phyloP scores from a whole-genome alignment of 2,888 invertebrate species.

The Acronicta alni region DNA sequence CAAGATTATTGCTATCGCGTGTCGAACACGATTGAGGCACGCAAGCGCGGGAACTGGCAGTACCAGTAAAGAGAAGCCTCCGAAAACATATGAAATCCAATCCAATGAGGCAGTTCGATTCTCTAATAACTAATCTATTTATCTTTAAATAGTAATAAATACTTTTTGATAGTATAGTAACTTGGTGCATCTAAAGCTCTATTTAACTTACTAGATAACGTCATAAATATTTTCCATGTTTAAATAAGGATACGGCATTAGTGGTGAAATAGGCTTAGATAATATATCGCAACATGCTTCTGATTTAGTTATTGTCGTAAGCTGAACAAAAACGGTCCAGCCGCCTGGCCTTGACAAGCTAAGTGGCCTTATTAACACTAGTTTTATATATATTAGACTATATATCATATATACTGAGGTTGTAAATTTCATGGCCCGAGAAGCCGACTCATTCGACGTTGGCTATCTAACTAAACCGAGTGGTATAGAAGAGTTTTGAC shows the following conservation, averaged over 20 bases:
- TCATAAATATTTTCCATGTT: not conserved
- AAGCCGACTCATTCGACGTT: not conserved
- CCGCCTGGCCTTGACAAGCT: slow-evolving; percentile 10
- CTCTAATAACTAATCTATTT: too few relatives aligned
- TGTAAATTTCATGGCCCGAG: slow-evolving; percentile 2
- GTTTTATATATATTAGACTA: slow-evolving; percentile 15
- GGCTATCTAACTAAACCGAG: not conserved
- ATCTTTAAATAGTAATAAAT: too few relatives aligned
- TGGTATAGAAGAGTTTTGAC: not conserved
- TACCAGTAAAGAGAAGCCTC: too few relatives aligned
- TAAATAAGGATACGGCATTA: not conserved
- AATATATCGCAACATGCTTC: not conserved
- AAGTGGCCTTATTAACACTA: slow-evolving; percentile 7
- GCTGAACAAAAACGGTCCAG: slow-evolving; percentile 10
- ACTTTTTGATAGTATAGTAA: not conserved
- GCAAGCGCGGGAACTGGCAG: too few relatives aligned
- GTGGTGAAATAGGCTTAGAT: slow-evolving; percentile 28
- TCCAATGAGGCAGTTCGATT: too few relatives aligned
- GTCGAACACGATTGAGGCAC: too few relatives aligned
- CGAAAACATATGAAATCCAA: too few relatives aligned
- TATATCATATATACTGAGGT: slow-evolving; percentile 9
- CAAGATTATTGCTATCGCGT: too few relatives aligned
- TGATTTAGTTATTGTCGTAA: slow-evolving; percentile 10
- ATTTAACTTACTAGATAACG: not conserved
- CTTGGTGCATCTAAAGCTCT: not conserved